phyloP scores from a whole-genome alignment of 2,888 invertebrate species.

The Amblyjoppa proteus region DNA sequence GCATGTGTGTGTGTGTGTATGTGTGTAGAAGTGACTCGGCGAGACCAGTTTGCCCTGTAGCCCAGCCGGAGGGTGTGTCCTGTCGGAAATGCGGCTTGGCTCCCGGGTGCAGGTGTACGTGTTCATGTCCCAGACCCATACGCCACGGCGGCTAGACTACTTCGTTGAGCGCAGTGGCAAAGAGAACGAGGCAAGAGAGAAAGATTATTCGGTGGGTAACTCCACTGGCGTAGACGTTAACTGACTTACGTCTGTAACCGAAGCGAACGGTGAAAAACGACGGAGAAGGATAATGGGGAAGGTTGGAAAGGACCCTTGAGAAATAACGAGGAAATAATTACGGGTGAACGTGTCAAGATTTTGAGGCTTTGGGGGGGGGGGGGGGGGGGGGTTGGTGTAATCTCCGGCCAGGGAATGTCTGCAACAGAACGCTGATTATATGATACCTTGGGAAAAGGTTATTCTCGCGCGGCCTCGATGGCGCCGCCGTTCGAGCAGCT shows the following conservation, averaged over 20 bases:
- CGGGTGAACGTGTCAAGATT: slow-evolving; percentile 68
- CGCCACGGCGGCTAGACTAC: slow-evolving; percentile 29
- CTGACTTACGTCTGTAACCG: slow-evolving; percentile 68
- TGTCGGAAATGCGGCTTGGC: slow-evolving; percentile 52
- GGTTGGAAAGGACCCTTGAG: slow-evolving; percentile 49
- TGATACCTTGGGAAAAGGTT: neutral
- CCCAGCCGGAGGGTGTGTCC: slow-evolving; percentile 14
- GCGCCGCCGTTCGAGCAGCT: neutral
- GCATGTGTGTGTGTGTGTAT: slow-evolving; percentile 8
- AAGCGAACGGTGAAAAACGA: slow-evolving; percentile 37
- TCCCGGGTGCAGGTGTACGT: slow-evolving; percentile 25
- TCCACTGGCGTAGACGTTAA: slow-evolving; percentile 64
- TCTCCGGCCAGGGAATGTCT: slow-evolving; percentile 5
- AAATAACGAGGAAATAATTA: slow-evolving; percentile 77
- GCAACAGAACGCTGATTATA: slow-evolving; percentile 24
- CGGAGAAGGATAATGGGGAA: neutral
- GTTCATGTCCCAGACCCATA: slow-evolving; percentile 31
- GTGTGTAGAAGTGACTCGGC: neutral
- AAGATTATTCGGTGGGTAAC: slow-evolving; percentile 30
- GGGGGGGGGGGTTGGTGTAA: slow-evolving; percentile 12
- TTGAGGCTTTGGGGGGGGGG: slow-evolving; percentile 16
- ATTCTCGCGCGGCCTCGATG: slow-evolving; percentile 3
- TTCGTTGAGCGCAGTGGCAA: slow-evolving; percentile 17
- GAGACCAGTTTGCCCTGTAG: slow-evolving; percentile 21
- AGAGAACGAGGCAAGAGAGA: slow-evolving; percentile 4